A percentile compares a stretch with the other conserved stretches of the same genome.
phyloP scores from a whole-genome alignment of 2,888 invertebrate genomes.

The Rhamphomyia laevipes region DNA sequence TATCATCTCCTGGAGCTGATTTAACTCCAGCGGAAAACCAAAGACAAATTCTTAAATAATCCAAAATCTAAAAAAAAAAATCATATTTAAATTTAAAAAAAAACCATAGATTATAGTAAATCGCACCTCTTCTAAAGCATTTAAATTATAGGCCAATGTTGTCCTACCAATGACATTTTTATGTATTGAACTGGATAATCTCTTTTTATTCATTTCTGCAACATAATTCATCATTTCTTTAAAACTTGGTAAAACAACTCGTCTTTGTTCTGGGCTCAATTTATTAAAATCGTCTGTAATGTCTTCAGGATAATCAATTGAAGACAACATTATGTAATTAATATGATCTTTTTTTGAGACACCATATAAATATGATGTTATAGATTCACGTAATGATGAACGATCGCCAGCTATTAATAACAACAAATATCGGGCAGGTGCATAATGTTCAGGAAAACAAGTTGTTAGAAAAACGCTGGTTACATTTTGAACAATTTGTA shows the following conservation, averaged over 20 bases:
- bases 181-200: conserved; percentile 47
- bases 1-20: conserved; percentile 46
- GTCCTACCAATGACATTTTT: conserved; percentile 53
- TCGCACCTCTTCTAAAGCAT: conserved; percentile 61
- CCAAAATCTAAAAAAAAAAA: conserved; percentile 39
- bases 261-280: conserved; percentile 28
- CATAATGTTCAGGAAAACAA: conserved; percentile 71
- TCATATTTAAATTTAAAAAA: conserved; percentile 3
- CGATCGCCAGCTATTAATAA: conserved; percentile 73
- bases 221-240: conserved; percentile 59
- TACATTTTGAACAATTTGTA: conserved; percentile 69
- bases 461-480: conserved; percentile 70
- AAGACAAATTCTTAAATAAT: conserved; percentile 70
- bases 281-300: conserved; percentile 30
- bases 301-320: conserved; percentile 36
- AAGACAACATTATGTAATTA: conserved; percentile 34
- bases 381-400: conserved; percentile 41
- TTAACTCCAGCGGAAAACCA: conserved; percentile 48
- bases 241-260: conserved; percentile 56
- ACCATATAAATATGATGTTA: conserved; percentile 49
- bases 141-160: conserved; percentile 56
- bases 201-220: conserved; percentile 51
- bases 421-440: conserved; percentile 70
- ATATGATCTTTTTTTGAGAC: conserved; percentile 46
- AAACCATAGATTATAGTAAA: conserved; percentile 1